Base-by-base conservation (phyloP, 2,797 vertebrate genomes). In the Etheostoma perlongum region DNA sequence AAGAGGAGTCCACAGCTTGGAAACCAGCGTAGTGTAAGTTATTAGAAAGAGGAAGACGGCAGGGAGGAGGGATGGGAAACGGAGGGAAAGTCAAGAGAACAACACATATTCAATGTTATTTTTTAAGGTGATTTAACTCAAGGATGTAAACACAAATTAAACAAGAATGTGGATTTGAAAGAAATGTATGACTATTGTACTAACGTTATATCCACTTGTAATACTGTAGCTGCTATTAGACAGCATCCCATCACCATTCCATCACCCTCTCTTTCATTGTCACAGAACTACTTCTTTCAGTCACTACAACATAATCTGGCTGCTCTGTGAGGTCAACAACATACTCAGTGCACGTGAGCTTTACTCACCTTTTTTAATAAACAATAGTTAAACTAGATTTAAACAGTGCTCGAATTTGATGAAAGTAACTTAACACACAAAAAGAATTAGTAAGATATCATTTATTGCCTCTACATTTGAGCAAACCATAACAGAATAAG, bases 21-120 rank as follows among this genome's bases (percentile, higher is more conserved):
- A 78, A 89, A 81, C 67, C 85, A 88, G 74, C 78, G 30, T 70
- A 67, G 60, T 88, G 85, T 78, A 81, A 85, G 55, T 75, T 67
- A 85, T 85, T 52, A 65, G 72, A 79, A 79, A 60, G 54, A 36
- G 30, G 60, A 33, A 33, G 44, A 53, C 0, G 8, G 18, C 62
- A 52, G 30, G 46, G 11, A 6, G 48, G 21, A 42, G 49, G 49
- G 36, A 54, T 30, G 66, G 18, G 53, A 59, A 57, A 61, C 23
- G 25, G 21, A 44, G 7, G 33, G 30, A 44, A 57, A 57, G 76
- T 54, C 1, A 13, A 52, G n/a, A 25, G 52, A 76, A 6, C 4
- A 44, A 15, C 12, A 40, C 25, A 6, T 44, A 36, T 59, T 75
- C 49, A 21, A 19, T 19, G 21, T n/a, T 0, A 18, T 69, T 74